Evolutionary conservation across 2,888 invertebrate species (phyloP), one percentile per base, ranked within the genome.

Genomic region (Tipula lateralis): DNA sequence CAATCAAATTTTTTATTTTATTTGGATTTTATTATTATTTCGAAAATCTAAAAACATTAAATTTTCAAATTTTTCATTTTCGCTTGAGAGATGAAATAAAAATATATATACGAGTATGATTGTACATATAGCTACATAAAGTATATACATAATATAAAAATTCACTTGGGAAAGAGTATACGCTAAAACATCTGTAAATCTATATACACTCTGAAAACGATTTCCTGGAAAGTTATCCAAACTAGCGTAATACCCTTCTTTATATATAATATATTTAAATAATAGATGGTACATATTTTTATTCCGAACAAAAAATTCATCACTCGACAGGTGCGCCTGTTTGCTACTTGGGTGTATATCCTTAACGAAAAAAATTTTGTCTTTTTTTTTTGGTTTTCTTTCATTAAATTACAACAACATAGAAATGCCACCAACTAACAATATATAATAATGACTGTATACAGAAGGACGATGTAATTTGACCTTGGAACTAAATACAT

Each of bases 181-280:
- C 66, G 66, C 66, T 66, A 24, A 66, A 66, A 66, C 66, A 66
- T 66, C 66, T 66, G 66, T 66, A 66, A 24, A 44, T 44, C 44
- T 44, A 44, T 44, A 16, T 44, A 44, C 5, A 16, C 16, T 16
- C 7, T 5, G 32, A 32, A 36, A 24, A 66, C 66, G 66, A 66
- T 66, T 66, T 66, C 66, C 66, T 66, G 66, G 24, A 66, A 66
- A 66, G 24, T 66, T 66, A 66, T 24, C 66, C 66, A 66, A 66
- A 66, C 66, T 66, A 66, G 66, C 66, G 66, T 66, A 66, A 66
- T 66, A 66, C 66, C 66, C 66, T 66, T 66, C 44, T n/a, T 44
- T 44, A 44, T 44, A 24, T 66, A 19, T 0, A 66, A 16, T 19
- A 19, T 50, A 66, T 66, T 66, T 66, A 66, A 66, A 66, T 66